Base-by-base conservation (phyloP, 2,113 vertebrate genomes). In the Taxidea taxus region DNA sequence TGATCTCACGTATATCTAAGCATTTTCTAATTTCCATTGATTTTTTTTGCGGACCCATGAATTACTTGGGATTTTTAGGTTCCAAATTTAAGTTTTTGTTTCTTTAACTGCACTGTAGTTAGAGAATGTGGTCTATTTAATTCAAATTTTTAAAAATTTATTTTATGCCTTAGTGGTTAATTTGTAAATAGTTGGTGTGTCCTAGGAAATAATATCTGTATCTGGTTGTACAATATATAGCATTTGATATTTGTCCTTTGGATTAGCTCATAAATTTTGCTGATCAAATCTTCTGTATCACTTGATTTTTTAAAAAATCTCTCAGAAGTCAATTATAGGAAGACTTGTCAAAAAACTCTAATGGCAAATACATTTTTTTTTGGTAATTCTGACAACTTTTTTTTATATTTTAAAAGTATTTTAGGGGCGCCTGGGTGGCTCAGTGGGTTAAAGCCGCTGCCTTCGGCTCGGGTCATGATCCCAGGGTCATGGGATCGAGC, bases 1-100 rank as follows among this genome's bases (percentile, higher is more conserved):
- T 90, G 23, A 78, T 85, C 13, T 47, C 54, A 15, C 75, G 7
- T 68, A 34, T 66, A 18, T 54, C 78, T 90, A 90, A 66, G 23
- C 23, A 88, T 66, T 90, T 90, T 95, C 81, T 86, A 58, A 58
- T 78, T 91, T 85, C 62, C 39, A 78, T 29, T 95, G 37, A 86
- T 77, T 85, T 94, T 81, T 87, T 20, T 49, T 39, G 13, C 20
- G 2, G 54, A 78, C 56, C 39, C 8, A 13, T 60, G 39, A 80
- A 62, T 91, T 95, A 80, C 49, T 60, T 91, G 34, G 39, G 56
- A 90, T 29, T 62, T 60, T 78, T 85, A 81, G 80, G 16, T 91
- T 78, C 34, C n/a, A 94, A 75, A 90, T 75, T 84, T 5, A 94
- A 90, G 25, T 13, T 58, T 81, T 85, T 84, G 23, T n/a, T 90